phyloP scores from a whole-genome alignment of 2,113 vertebrate species.

The Serilophus lunatus region DNA sequence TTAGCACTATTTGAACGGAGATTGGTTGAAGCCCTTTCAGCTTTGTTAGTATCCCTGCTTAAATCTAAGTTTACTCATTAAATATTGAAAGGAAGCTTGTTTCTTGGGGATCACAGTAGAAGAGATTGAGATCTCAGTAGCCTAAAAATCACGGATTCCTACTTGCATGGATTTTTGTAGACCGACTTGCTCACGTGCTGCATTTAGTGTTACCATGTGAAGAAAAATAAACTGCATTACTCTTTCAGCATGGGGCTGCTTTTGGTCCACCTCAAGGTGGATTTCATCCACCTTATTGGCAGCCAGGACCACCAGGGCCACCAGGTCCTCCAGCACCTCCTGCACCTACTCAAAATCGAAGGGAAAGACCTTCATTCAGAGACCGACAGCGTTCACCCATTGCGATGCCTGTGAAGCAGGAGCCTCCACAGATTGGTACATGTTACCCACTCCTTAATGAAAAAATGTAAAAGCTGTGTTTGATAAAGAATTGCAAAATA shows the following conservation, averaged over 20 bases:
- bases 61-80: neutral
- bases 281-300: constrained; percentile 95
- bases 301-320: constrained; percentile 87
- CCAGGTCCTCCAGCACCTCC: constrained; percentile 80
- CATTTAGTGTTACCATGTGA: constrained; percentile 65
- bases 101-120: constrained; percentile 44
- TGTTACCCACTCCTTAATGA: constrained; percentile 60
- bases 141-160: constrained; percentile 64
- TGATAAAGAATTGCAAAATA: neutral
- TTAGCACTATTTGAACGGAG: neutral
- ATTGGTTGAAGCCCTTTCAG: neutral
- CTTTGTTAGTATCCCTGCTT: neutral
- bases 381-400: constrained; percentile 93
- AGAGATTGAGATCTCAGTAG: constrained; percentile 26
- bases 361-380: constrained; percentile 91
- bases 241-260: constrained; percentile 92
- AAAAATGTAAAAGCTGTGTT: neutral
- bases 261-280: constrained; percentile 87
- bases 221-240: constrained; percentile 82
- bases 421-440: constrained; percentile 90
- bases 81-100: constrained; percentile 1
- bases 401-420: constrained; percentile 90
- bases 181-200: constrained; percentile 62
- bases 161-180: constrained; percentile 75
- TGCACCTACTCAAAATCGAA: constrained; percentile 91